Evolutionary conservation across 1,140 invertebrate species (phyloP), one percentile per base, ranked within the genome.

Genomic region (Penaeus vannamei): DNA sequence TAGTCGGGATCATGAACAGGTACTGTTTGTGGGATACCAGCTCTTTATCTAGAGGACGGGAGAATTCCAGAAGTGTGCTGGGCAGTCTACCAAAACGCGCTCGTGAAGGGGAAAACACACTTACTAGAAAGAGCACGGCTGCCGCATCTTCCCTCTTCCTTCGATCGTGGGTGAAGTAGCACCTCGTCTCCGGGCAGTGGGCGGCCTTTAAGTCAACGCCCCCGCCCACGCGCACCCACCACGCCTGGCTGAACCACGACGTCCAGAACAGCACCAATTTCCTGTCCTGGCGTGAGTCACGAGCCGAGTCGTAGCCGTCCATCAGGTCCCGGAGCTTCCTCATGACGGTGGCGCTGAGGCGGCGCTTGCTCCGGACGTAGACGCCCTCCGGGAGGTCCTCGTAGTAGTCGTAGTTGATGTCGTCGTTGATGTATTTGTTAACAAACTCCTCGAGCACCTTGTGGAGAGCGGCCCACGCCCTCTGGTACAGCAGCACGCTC

Each of bases 231-330:
- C 61, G 77, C 7, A 64, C 79, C 86, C 86, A 87, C 86, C 86
- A 87, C 14, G 86, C 60, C 62, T 80, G 80, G 23, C 62, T 46
- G 86, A 82, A 87, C 86, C 86, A 87, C 12, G 86, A 69, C 23
- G 86, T 87, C 86, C 86, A 87, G 26, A 87, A 87, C 20, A 87
- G 61, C 32, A 87, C 79, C 23, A 82, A 26, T 29, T 87, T 87
- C 17, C 42, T 60, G 42, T 53, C 61, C 29, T 60, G 22, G 10
- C 12, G 23, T 19, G 84, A 14, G 42, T 26, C 61, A 46, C 26
- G 20, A 29, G 59, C 2, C 19, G 32, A 26, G 4, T 12, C 10
- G 19, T 20, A 17, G 42, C 72, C 29, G 29, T 76, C 22, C 19
- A 64, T 32, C 26, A 69, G 4, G 42, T 64, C 7, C 53, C 60